Base-by-base conservation (phyloP, 2,888 invertebrate genomes). In the Lasioglossum vierecki region DNA sequence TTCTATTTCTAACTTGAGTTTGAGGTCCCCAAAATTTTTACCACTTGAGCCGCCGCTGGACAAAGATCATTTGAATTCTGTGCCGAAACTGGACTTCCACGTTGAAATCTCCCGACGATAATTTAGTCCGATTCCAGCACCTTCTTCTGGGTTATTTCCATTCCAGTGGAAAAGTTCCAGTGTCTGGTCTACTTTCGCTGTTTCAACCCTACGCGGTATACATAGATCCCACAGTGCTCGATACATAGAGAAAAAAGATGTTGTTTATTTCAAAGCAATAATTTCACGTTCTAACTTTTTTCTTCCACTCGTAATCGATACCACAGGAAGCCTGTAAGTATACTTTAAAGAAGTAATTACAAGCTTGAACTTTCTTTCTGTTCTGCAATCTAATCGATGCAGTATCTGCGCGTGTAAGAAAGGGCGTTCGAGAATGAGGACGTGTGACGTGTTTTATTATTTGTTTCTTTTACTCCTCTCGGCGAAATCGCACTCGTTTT, bases 401-500 rank as follows among this genome's bases (percentile, higher is more conserved):
- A 5, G 30, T 30, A 15, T 53, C n/a, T 53, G n/a, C 53, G 8
- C 53, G 53, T n/a, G 22, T 53, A 22, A 9, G 53, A n/a, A 53
- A 53, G n/a, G 9, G 1, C 15, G 30, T 13, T 30, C 63, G 30
- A 63, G 30, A 30, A 60, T 13, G 60, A 30, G 44, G n/a, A 13
- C 41, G 60, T 53, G 18, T 53, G 22, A 49, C 49, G 6, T 49
- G 49, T n/a, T 53, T n/a, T 74, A 84, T 84, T 77, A 49, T 82
- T 84, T 73, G 49, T 39, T 8, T n/a, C 35, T 4, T 41, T 53
- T 35, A 30, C 15, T n/a, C 63, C 49, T 74, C 74, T 78, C 60
- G 53, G 77, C 49, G 83, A 72, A 71, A 70, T 26, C 26, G 63
- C 15, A 63, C 57, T 68, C 49, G 75, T 83, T 79, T 72, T 35